phyloP scores from a whole-genome alignment of 1,140 invertebrate genomes.

The Ylistrum balloti region DNA sequence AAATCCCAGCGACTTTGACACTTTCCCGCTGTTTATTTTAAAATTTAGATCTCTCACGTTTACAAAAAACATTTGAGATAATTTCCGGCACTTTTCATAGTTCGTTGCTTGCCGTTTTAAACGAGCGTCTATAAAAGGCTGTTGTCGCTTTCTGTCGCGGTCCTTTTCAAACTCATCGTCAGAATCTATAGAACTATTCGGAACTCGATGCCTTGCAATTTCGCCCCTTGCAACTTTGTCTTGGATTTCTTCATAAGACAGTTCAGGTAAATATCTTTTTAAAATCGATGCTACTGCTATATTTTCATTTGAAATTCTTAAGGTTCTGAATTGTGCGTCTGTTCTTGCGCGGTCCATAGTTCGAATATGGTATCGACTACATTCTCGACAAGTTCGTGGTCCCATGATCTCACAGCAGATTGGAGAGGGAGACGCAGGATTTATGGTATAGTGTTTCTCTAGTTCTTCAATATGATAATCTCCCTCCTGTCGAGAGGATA shows the following conservation, averaged over 20 bases:
- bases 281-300: constrained; percentile 63
- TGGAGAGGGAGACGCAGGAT: constrained; percentile 47
- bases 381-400: constrained; percentile 64
- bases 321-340: constrained; percentile 60
- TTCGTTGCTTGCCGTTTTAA: background rate
- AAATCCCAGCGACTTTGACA: constrained; percentile 53
- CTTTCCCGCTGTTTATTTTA: constrained; percentile 63
- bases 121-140: background rate
- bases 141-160: constrained; percentile 34
- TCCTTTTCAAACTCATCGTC: background rate
- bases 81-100: background rate
- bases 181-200: constrained; percentile 36
- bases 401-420: constrained; percentile 71
- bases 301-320: constrained; percentile 61
- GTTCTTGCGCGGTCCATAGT: constrained; percentile 54
- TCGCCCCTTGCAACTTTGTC: constrained; percentile 65
- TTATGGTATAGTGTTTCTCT: constrained; percentile 48
- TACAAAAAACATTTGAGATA: constrained; percentile 63
- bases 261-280: constrained; percentile 58
- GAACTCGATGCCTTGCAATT: constrained; percentile 54
- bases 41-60: constrained; percentile 66
- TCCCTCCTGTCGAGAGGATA: constrained; percentile 49
- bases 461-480: constrained; percentile 51
- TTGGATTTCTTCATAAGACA: constrained; percentile 63
- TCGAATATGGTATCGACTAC: constrained; percentile 55